These are phyloP conservation scores for Netelia melanura DNA, from an alignment of 2,888 invertebrate genomes.

Conservation along the genomic window DNA sequence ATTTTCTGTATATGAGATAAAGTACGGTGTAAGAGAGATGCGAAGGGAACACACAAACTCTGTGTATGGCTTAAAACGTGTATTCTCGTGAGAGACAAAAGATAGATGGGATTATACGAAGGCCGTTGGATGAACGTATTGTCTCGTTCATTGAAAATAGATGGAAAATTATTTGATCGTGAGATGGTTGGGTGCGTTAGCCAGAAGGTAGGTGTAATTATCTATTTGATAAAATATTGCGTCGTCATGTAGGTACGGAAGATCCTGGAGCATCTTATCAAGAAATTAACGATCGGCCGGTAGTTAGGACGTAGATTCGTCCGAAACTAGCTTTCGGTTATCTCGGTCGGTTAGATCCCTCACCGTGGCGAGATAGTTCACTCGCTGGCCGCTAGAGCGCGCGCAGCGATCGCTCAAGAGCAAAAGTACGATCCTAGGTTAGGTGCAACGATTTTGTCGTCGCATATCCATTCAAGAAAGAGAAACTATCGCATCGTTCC, in stretches of 20 bases:
- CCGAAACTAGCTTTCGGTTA: too few relatives aligned
- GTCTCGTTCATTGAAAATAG: slow-evolving; percentile 27
- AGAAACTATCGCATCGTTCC: too few relatives aligned
- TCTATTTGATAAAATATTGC: not conserved
- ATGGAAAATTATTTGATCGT: slow-evolving; percentile 41
- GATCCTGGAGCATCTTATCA: too few relatives aligned
- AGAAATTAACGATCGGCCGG: too few relatives aligned
- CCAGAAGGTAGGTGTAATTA: not conserved
- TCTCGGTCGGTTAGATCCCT: too few relatives aligned
- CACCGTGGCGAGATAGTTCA: too few relatives aligned
- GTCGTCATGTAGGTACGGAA: not conserved
- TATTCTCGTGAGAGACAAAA: not conserved
- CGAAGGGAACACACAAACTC: slow-evolving; percentile 38
- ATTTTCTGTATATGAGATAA: slow-evolving; percentile 45
- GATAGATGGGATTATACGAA: slow-evolving; percentile 35
- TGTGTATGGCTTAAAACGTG: slow-evolving; percentile 20
- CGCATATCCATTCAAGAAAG: not conserved
- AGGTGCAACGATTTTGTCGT: not conserved
- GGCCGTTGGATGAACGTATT: slow-evolving; percentile 27
- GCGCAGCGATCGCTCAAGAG: too few relatives aligned
- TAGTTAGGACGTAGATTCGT: too few relatives aligned
- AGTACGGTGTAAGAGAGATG: slow-evolving; percentile 30
- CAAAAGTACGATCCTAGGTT: too few relatives aligned
- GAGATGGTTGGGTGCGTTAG: not conserved
- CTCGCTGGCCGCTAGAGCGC: too few relatives aligned